A percentile compares a stretch with the other conserved stretches of the same genome.
Evolutionary conservation across 2,888 invertebrate genomes (phyloP).

Genomic region (Heliconius ethilla): DNA sequence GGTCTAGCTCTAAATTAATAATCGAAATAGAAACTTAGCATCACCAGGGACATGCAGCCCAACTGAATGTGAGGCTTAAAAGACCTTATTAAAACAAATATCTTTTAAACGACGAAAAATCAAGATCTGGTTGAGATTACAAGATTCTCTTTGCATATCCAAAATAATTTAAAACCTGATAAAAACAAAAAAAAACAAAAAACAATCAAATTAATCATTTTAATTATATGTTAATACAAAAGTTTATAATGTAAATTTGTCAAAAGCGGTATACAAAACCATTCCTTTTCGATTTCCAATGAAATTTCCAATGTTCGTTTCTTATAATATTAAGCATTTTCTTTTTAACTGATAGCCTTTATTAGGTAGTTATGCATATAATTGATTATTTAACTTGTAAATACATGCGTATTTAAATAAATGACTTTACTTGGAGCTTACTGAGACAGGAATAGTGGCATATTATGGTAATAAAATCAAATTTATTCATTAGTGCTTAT

Average conservation of each 20-base stretch:
- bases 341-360: not conserved
- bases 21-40: too few species aligned
- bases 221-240: conserved; percentile 5
- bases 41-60: too few species aligned
- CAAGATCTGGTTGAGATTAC: too few species aligned
- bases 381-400: not conserved
- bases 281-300: not conserved
- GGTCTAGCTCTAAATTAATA: too few species aligned
- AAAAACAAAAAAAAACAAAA: too few species aligned
- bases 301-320: not conserved
- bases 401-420: not conserved
- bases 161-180: too few species aligned
- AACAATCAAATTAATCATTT: not conserved
- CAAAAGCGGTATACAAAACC: not conserved
- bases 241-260: not conserved
- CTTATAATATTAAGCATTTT: conserved; percentile 2
- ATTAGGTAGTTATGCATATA: not conserved
- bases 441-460: too few species aligned
- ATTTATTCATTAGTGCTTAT: not conserved
- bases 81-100: too few species aligned
- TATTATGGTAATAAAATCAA: not conserved
- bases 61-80: too few species aligned
- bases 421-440: not conserved
- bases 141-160: too few species aligned
- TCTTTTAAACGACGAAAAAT: too few species aligned